Evolutionary conservation across 2,113 vertebrate genomes (phyloP), one percentile per base, ranked within the genome.

Genomic region (Dicaeum eximium): DNA sequence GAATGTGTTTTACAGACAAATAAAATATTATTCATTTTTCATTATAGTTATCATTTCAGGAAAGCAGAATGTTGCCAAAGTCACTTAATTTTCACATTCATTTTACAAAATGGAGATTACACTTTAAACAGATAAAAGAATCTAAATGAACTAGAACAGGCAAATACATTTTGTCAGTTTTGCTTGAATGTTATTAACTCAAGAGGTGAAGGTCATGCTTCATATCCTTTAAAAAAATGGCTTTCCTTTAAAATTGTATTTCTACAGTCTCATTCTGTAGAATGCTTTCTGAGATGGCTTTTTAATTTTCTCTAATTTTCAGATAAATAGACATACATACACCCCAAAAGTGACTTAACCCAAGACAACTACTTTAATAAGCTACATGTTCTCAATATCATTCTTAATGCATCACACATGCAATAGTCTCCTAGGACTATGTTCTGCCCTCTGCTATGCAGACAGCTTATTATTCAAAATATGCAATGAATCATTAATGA

Each of bases 401-500:
- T 89, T 93, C 44, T 50, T 93, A 92, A 95, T 93, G 92, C 69
- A 95, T 71, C 83, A 91, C 89, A 97, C 69, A 91, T 65, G 48
- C 84, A 81, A 25, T n/a, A 64, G 40, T 89, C 91, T 96, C 94
- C 60, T 24, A 95, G 84, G 94, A 95, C 53, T 74, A 24, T 5
- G 10, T 28, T 67, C 65, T 96, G 72, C 80, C 57, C 77, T 96
- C 83, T 73, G 61, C 94, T 81, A 71, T 51, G 48, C 86, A 92
- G 92, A 85, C 86, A 95, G 94, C 83, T 89, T 95, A 96, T 95
- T 93, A 93, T 93, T 96, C 93, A 95, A 97, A 91, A 91, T 95
- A 93, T 53, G 73, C 92, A 92, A 87, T 95, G 96, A 96, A 96
- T 96, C 93, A 95, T 95, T 97, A 97, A 97, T 95, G 93, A 95